These are phyloP conservation scores for Chrysotoxum bicinctum DNA, from an alignment of 2,888 invertebrate species.

Conservation along the genomic window DNA sequence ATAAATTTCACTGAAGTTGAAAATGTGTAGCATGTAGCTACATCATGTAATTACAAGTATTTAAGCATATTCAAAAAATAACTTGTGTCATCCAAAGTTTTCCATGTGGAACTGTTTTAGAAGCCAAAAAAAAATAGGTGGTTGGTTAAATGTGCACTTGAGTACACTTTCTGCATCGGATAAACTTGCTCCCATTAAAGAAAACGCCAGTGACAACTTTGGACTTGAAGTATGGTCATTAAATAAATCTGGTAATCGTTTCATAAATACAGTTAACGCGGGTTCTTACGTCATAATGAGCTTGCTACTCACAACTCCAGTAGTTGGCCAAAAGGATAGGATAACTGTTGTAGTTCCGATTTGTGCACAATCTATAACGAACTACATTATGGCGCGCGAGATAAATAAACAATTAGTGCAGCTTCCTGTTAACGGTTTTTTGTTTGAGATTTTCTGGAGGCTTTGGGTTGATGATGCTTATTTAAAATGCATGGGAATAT, in stretches of 20 bases:
- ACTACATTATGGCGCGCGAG: not conserved
- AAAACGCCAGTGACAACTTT: not conserved
- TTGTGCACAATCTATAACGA: not conserved
- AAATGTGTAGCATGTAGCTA: too few relatives aligned
- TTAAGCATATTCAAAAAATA: too few relatives aligned
- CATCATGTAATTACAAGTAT: too few relatives aligned
- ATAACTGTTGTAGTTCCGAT: constrained; percentile 18
- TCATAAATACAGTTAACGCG: not conserved
- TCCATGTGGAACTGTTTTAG: too few relatives aligned
- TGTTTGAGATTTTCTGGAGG: not conserved
- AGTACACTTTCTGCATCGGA: not conserved
- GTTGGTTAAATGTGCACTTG: not conserved
- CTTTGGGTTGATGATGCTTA: not conserved
- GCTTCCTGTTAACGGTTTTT: constrained; percentile 18
- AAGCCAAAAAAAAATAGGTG: too few relatives aligned
- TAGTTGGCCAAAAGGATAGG: not conserved
- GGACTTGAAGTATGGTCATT: not conserved
- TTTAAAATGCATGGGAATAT: not conserved
- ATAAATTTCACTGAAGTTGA: too few relatives aligned
- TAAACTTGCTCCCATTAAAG: not conserved
- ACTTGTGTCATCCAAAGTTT: too few relatives aligned
- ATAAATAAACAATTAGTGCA: not conserved
- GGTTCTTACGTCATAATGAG: not conserved
- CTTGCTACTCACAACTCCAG: not conserved
- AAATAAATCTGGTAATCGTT: not conserved